A percentile compares a stretch with the other conserved stretches of the same genome.
These are phyloP conservation scores for Ctenochaetus hawaiiensis DNA, from an alignment of 2,797 vertebrate genomes.

Conservation along the genomic window DNA sequence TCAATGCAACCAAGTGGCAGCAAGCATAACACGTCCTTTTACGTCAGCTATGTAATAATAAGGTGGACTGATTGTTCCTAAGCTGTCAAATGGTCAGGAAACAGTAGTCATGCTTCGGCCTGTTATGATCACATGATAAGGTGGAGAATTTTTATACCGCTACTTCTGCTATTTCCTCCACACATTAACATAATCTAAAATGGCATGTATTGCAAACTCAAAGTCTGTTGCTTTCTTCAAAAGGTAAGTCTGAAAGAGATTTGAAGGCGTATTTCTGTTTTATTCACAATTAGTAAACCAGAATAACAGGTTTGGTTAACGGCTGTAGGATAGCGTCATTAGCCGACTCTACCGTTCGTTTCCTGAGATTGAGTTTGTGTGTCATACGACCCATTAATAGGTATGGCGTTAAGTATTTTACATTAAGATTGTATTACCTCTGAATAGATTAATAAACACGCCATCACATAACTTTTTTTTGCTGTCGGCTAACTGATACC, in stretches of 20 bases:
- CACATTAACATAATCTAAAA: slow-evolving; percentile 2
- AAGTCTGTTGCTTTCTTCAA: slow-evolving; percentile 43
- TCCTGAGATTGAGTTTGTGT: slow-evolving; percentile 26
- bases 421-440: not conserved
- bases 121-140: slow-evolving; percentile 78
- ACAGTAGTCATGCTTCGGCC: slow-evolving; percentile 41
- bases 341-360: not conserved
- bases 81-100: slow-evolving; percentile 22
- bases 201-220: slow-evolving; percentile 36
- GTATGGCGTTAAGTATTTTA: too few relatives aligned
- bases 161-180: slow-evolving; percentile 49
- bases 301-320: not conserved
- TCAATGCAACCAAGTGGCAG: not conserved
- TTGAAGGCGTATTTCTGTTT: not conserved
- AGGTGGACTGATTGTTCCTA: not conserved
- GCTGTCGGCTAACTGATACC: not conserved
- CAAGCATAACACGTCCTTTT: not conserved
- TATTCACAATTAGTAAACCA: not conserved
- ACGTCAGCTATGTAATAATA: not conserved
- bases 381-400: not conserved
- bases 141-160: slow-evolving; percentile 20
- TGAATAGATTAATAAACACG: too few relatives aligned
- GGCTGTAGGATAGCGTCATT: not conserved
- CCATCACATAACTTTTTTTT: not conserved
- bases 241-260: slow-evolving; percentile 25